Evolutionary conservation across 92 coral and sea anemone genomes (phyloP).

Genomic region (Pocillopora meandrina): DNA sequence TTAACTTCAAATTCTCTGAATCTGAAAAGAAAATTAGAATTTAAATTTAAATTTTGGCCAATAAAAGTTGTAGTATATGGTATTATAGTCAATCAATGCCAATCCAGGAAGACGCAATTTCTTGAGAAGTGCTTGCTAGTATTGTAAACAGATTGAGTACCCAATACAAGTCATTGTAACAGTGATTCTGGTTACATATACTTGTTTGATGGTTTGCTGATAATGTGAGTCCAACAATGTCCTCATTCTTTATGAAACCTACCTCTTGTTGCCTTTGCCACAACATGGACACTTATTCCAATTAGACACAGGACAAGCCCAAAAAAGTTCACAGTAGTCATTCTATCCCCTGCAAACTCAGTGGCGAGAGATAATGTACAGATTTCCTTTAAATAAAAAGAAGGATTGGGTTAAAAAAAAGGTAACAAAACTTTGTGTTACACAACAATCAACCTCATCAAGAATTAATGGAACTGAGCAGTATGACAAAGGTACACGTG

Average conservation of each 20-base stretch:
- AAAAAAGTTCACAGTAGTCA: conserved; percentile 83
- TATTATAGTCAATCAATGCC: too few relatives aligned
- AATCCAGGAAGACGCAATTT: background rate
- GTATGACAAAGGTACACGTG: too few relatives aligned
- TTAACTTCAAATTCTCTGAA: conserved; percentile 19
- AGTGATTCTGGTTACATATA: too few relatives aligned
- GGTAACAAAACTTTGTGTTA: background rate
- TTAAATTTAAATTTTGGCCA: too few relatives aligned
- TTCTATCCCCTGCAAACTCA: conserved; percentile 92
- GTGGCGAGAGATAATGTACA: conserved; percentile 91
- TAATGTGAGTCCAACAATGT: background rate
- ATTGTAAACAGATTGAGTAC: too few relatives aligned
- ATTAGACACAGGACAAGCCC: conserved; percentile 85
- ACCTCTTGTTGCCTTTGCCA: conserved; percentile 87
- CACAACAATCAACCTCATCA: background rate
- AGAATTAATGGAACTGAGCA: too few relatives aligned
- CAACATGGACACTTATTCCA: conserved; percentile 91
- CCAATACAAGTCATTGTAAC: too few relatives aligned
- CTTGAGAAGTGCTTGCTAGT: too few relatives aligned
- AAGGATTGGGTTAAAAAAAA: conserved; percentile 51
- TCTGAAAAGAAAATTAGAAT: background rate
- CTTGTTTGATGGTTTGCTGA: too few relatives aligned
- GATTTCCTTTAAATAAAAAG: conserved; percentile 70
- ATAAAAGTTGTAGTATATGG: background rate
- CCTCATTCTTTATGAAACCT: background rate